Conservation (phyloP, 2,113 vertebrate genomes). For the Sakesphorus luctuosus region DNA sequence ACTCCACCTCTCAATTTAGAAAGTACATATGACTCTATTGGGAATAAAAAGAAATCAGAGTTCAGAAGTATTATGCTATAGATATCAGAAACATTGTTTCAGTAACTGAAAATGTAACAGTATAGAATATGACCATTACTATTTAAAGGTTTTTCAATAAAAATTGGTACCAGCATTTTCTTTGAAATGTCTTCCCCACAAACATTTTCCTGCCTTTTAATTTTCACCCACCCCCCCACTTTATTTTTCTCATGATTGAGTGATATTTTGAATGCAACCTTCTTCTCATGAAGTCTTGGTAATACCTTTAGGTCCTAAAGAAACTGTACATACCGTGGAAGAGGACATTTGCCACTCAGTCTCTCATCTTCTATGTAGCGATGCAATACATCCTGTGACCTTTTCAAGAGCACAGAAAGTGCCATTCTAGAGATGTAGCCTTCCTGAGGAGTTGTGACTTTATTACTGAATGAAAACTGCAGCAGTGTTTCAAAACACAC, state of each 20-base stretch:
- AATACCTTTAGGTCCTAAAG: not conserved
- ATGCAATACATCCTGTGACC: slow-evolving; percentile 93
- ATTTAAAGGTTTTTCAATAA: not conserved
- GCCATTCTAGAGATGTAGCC: slow-evolving; percentile 99
- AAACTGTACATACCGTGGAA: slow-evolving; percentile 84
- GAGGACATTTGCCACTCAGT: slow-evolving; percentile 94
- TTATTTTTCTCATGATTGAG: not conserved
- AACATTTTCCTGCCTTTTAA: not conserved
- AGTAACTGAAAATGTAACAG: not conserved
- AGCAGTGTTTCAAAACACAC: slow-evolving; percentile 98
- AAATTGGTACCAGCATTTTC: not conserved
- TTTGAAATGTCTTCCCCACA: not conserved
- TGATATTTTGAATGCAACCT: not conserved
- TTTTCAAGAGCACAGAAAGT: slow-evolving; percentile 92
- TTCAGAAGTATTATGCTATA: not conserved
- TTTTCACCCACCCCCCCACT: not conserved
- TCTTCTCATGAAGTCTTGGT: not conserved
- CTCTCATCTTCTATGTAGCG: slow-evolving; percentile 96
- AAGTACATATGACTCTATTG: not conserved
- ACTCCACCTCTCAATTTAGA: not conserved
- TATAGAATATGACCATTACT: not conserved
- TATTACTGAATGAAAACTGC: slow-evolving; percentile 99
- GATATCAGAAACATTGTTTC: not conserved
- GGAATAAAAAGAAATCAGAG: not conserved
- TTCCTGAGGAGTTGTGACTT: slow-evolving; percentile 95